Evolutionary conservation across 2,113 vertebrate species (phyloP).

Genomic region (Bos taurus): DNA sequence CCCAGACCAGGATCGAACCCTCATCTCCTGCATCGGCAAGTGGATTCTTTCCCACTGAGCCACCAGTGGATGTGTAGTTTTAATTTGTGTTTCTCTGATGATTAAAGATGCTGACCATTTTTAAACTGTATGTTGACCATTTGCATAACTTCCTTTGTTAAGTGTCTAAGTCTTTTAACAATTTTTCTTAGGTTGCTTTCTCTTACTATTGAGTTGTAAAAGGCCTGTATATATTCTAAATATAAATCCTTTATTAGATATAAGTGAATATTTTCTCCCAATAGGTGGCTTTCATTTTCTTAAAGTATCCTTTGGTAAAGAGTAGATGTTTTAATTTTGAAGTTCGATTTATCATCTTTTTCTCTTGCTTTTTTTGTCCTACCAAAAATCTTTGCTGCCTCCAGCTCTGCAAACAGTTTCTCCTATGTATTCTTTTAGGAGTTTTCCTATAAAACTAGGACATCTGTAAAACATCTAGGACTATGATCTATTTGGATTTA

Average conservation of each 20-base stretch:
- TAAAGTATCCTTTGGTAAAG: background rate
- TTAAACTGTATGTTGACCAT: background rate
- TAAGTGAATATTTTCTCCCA: background rate
- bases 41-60: background rate
- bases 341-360: background rate
- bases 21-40: background rate
- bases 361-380: background rate
- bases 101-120: background rate
- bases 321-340: background rate
- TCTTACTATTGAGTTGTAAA: background rate
- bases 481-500: background rate
- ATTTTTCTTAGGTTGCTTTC: background rate
- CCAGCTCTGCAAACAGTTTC: background rate
- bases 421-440: background rate
- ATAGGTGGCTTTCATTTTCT: background rate
- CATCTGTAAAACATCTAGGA: background rate
- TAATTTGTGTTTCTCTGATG: background rate
- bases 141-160: background rate
- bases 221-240: background rate
- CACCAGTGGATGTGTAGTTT: background rate
- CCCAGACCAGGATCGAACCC: background rate
- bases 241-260: background rate
- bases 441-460: background rate
- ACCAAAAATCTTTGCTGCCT: background rate
- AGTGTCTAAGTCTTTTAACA: background rate